These are phyloP conservation scores for Epistrophella euchroma DNA, from an alignment of 2,888 invertebrate species.

Conservation along the genomic window DNA sequence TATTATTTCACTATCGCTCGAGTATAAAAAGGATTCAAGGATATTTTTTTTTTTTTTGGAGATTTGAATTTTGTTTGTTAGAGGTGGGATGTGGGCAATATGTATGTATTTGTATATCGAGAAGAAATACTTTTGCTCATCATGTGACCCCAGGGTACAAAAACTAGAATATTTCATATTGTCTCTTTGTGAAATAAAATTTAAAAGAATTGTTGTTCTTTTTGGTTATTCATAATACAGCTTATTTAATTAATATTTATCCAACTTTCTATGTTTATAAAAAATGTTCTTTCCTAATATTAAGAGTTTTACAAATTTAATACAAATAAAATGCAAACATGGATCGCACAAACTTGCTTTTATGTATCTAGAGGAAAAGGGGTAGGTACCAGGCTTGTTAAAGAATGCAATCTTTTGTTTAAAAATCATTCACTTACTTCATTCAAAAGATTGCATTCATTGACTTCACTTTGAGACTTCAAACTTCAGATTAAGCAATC, in stretches of 20 bases:
- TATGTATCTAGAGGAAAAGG: too few species aligned
- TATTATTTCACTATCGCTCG: constrained; percentile 34
- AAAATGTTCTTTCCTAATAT: too few species aligned
- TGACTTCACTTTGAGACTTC: too few species aligned
- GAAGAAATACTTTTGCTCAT: neutral
- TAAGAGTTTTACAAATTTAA: neutral
- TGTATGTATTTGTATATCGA: neutral
- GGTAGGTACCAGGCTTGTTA: too few species aligned
- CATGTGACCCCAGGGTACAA: too few species aligned
- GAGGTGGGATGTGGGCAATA: neutral
- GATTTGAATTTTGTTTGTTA: neutral
- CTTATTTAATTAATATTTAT: neutral
- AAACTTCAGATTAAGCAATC: too few species aligned
- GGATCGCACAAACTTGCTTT: too few species aligned
- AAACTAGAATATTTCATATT: neutral
- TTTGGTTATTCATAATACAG: neutral
- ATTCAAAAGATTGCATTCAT: too few species aligned
- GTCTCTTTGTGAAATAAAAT: neutral
- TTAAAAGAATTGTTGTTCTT: neutral
- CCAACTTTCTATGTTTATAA: too few species aligned
- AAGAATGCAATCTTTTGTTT: too few species aligned
- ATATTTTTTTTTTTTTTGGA: constrained; percentile 26
- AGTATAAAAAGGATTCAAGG: constrained; percentile 17
- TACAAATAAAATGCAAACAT: too few species aligned
- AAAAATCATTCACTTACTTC: too few species aligned